Conservation (phyloP, 1,140 invertebrate genomes). For the Condylostylus longicornis region DNA sequence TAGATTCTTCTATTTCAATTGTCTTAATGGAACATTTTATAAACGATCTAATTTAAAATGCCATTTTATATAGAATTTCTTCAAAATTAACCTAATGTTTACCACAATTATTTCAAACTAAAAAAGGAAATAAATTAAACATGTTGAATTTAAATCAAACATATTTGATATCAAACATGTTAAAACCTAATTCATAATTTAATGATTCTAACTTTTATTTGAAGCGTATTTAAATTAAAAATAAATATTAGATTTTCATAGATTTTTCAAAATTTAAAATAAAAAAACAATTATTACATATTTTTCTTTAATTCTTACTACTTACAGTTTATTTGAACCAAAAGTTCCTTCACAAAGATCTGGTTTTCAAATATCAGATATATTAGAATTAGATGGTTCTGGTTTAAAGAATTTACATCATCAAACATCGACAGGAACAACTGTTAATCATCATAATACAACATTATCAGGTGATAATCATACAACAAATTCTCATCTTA, state of each 20-base stretch:
- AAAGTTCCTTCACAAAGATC: constrained; percentile 36
- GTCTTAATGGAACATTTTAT: no score
- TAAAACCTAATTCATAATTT: no score
- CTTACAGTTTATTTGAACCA: constrained; percentile 26
- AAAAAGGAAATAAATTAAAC: background rate
- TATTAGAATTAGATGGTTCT: constrained; percentile 46
- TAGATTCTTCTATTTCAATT: no score
- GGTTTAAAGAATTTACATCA: constrained; percentile 22
- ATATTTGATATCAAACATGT: no score
- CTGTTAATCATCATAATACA: constrained; percentile 12
- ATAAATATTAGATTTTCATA: no score
- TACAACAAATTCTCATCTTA: background rate
- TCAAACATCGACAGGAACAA: constrained; percentile 5
- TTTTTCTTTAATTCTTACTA: background rate
- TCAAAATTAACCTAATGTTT: no score
- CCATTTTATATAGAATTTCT: no score
- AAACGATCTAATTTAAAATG: no score
- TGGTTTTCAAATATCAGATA: constrained; percentile 62
- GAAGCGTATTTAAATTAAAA: no score
- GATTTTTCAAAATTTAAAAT: no score
- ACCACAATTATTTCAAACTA: no score
- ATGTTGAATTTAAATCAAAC: background rate
- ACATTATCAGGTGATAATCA: constrained; percentile 4
- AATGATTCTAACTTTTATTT: background rate
- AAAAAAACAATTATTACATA: no score